Conservation (phyloP, 2,113 vertebrate species). For the Oplegnathus fasciatus region DNA sequence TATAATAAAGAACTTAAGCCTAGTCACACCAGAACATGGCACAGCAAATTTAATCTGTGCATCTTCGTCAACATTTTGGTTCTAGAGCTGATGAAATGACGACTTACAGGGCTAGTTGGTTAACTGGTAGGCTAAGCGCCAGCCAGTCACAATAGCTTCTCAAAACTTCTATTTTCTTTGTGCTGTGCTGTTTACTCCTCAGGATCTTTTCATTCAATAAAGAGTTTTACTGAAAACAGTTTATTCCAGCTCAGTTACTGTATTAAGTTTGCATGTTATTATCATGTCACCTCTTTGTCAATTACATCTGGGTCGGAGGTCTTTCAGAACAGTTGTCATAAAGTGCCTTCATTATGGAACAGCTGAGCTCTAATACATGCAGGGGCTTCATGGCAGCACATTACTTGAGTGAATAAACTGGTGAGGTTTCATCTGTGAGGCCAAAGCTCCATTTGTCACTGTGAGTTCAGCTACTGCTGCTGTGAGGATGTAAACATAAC, state of each 20-base stretch:
- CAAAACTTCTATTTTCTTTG: too few species aligned
- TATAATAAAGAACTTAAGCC: too few species aligned
- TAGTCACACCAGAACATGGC: too few species aligned
- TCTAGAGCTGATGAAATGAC: too few species aligned
- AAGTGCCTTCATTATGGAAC: neutral
- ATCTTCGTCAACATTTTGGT: too few species aligned
- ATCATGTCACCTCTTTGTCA: neutral
- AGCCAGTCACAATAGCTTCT: too few species aligned
- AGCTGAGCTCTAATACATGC: conserved; percentile 1
- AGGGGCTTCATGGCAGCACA: neutral
- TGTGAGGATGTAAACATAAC: conserved; percentile 26
- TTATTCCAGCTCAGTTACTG: neutral
- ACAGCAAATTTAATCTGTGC: too few species aligned
- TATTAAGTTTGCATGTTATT: neutral
- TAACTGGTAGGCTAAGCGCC: too few species aligned
- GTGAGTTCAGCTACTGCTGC: conserved; percentile 14
- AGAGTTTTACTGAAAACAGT: neutral
- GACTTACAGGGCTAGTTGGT: too few species aligned
- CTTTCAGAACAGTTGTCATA: neutral
- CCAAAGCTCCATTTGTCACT: conserved; percentile 23
- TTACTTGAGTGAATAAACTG: neutral
- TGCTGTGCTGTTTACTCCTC: too few species aligned
- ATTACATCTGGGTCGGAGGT: too few species aligned
- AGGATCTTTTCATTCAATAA: too few species aligned
- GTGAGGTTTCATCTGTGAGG: neutral